Evolutionary conservation across 2,888 invertebrate species (phyloP).

Genomic region (Pseudanteris insignis): DNA sequence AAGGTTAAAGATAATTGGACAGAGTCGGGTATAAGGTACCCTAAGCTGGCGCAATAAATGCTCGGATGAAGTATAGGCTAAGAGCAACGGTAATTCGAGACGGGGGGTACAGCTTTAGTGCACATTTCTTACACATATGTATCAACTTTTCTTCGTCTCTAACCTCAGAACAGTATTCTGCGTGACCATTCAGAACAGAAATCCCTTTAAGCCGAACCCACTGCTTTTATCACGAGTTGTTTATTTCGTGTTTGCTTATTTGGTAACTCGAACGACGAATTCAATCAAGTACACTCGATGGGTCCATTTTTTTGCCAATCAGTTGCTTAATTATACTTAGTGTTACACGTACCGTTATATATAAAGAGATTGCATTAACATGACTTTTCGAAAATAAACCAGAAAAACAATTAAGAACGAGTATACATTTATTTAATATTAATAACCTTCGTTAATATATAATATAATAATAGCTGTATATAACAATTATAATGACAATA

Average conservation of each 20-base stretch:
- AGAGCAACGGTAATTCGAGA: slow-evolving; percentile 64
- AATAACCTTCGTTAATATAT: too few relatives aligned
- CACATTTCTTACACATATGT: slow-evolving; percentile 12
- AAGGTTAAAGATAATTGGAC: slow-evolving; percentile 63
- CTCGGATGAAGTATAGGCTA: slow-evolving; percentile 56
- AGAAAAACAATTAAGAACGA: neutral
- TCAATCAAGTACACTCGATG: too few relatives aligned
- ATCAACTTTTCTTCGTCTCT: slow-evolving; percentile 10
- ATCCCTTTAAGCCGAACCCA: neutral
- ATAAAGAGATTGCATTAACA: too few relatives aligned
- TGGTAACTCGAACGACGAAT: neutral
- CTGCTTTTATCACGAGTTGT: neutral
- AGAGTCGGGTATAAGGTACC: slow-evolving; percentile 45
- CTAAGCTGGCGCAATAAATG: slow-evolving; percentile 58
- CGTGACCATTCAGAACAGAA: slow-evolving; percentile 7
- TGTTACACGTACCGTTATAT: too few relatives aligned
- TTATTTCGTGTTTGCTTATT: neutral
- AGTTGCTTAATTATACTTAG: neutral
- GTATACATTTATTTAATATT: too few relatives aligned
- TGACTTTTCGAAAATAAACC: neutral
- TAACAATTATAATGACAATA: too few relatives aligned
- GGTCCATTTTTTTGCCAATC: too few relatives aligned
- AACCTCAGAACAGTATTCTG: slow-evolving; percentile 15
- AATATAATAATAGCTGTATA: too few relatives aligned
- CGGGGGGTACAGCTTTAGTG: slow-evolving; percentile 53